Conservation (phyloP, 2,113 vertebrate species). For the Procavia capensis region DNA sequence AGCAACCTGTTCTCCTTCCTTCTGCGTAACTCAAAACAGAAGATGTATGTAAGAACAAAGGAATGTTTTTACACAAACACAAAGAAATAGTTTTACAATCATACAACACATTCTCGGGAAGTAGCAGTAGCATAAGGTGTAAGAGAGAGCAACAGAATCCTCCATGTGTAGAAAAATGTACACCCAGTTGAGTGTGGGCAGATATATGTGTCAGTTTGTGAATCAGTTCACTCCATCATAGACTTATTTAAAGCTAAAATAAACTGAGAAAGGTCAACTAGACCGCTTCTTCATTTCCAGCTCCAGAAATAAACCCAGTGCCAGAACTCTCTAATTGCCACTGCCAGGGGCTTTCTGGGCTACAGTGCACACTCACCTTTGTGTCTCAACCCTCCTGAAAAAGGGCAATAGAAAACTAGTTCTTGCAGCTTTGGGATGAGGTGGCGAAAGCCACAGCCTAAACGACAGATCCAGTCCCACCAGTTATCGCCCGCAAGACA, state of each 20-base stretch:
- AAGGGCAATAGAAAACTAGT: not conserved
- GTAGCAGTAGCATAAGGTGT: not conserved
- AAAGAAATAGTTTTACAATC: not conserved
- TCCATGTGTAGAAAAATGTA: not conserved
- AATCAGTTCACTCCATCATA: not conserved
- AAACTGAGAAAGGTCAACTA: conserved; percentile 69
- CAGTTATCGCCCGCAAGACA: no score
- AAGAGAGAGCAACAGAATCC: not conserved
- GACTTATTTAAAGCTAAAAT: conserved; percentile 58
- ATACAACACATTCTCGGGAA: not conserved
- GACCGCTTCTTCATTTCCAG: conserved; percentile 73
- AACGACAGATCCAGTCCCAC: not conserved
- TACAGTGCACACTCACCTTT: not conserved
- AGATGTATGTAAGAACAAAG: not conserved
- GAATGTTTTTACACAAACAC: not conserved
- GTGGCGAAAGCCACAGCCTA: not conserved
- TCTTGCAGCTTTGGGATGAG: not conserved
- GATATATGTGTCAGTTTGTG: not conserved
- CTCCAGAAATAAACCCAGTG: conserved; percentile 79
- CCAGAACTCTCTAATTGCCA: conserved; percentile 68
- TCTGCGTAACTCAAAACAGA: conserved; percentile 4
- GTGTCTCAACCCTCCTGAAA: not conserved
- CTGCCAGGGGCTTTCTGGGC: not conserved
- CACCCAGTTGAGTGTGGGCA: not conserved
- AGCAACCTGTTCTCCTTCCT: not conserved